Base-by-base conservation (phyloP, 2,888 invertebrate species). In the Hyposoter didymator region DNA sequence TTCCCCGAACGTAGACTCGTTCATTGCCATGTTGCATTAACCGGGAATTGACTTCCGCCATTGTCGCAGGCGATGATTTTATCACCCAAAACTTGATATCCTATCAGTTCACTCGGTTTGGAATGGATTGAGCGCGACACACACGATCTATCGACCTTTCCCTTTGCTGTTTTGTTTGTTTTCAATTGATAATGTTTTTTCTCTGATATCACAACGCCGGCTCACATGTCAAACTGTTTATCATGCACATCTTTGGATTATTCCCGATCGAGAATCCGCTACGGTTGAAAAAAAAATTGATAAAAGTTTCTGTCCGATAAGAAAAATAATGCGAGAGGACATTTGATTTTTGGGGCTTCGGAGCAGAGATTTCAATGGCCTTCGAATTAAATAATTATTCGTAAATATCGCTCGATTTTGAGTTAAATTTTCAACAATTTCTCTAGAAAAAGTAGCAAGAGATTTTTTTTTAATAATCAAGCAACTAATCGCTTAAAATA, bases 1-100 rank as follows among this genome's bases (percentile, higher is more conserved):
- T 49, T 72, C 28, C 45, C 35, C 59, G 35, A 66, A 59, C 66
- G 39, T 22, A 28, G 66, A n/a, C 64, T 66, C 72, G 76, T 62
- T 81, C 19, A 62, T 59, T 72, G 55, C 66, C 47, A 67, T 28
- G 59, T 55, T 22, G 76, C 67, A 35, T 45, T 64, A 74, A 74
- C 66, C 49, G 72, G n/a, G 35, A 72, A 76, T 72, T 66, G 28
- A 59, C n/a, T 55, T 39, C 55, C 52, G 35, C 55, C 67, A 55
- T 55, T 28, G 19, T 69, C 28, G 28, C 45, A 28, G 19, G 19
- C 19, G 28, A 32, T 35, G 45, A 43, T 62, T 64, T 47, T 32
- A 73, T 55, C 55, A 39, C 22, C 4, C 14, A 52, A 72, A 72
- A 52, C 4, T 14, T 45, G 43, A 19, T 66, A 19, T 66, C 19